Evolutionary conservation across 2,113 vertebrate species (phyloP), one percentile per base, ranked within the genome.

Genomic region (Periophthalmus modestus): DNA sequence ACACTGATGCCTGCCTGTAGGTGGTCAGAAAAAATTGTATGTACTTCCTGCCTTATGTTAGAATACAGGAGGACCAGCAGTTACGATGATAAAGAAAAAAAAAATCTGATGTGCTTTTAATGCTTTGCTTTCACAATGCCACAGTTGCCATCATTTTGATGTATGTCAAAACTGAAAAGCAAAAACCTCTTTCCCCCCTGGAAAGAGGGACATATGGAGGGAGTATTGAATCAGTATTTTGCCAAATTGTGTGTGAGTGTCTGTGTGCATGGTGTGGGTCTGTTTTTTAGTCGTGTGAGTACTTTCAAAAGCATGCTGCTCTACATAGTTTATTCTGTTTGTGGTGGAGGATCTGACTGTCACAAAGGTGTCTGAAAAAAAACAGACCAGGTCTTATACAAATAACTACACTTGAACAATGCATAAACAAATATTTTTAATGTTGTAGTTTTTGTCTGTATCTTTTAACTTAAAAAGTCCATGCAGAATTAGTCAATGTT

Each of bases 271-370:
- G 95, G 92, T 92, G 95, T 95, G 81, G 78, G 92, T 89, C 89
- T 89, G 93, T 88, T 94, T 92, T 95, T 65, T 82, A 69, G 52
- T 21, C 80, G 73, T 82, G 77, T 73, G 72, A 82, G 15, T 93
- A 95, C 94, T 94, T 95, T 92, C 90, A 93, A 95, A 95, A 95
- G 97, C 96, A 98, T 98, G 97, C 95, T 95, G 95, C 96, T 97
- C 93, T 94, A 91, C 96, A 93, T 66, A 46, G 91, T 93, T 58
- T 71, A 62, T 33, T 70, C 47, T 55, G 50, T 54, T 83, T 94
- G 95, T 93, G 94, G 91, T 91, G 91, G 79, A 95, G 93, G 96
- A 93, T 92, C 92, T 90, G 39, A 43, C 39, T 43, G 83, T 93
- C 93, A 93, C 94, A 93, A 24, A 23, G 61, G 92, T 82, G 82